Conservation (phyloP, 2,888 invertebrate genomes). For the Nomada ruficornis region DNA sequence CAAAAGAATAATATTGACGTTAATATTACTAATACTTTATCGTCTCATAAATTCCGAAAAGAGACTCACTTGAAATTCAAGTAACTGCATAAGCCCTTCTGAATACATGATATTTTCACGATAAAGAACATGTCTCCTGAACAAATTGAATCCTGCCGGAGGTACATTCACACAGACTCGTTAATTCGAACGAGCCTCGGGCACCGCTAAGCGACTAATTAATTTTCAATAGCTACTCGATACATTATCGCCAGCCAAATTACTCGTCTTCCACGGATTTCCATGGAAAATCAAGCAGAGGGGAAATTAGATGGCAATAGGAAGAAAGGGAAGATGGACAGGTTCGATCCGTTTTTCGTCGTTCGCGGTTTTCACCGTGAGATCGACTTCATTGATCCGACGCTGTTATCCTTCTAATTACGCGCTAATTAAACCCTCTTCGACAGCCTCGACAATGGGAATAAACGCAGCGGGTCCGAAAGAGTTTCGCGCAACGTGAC, state of each 20-base stretch:
- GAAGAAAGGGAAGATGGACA: not conserved
- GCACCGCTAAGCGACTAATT: constrained; percentile 4
- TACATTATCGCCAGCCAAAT: not conserved
- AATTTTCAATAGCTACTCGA: constrained; percentile 12
- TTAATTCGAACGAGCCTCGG: not conserved
- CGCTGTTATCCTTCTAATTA: constrained; percentile 20
- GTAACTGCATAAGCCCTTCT: no score
- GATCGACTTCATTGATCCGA: constrained; percentile 16
- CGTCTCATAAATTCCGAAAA: no score
- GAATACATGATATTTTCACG: not conserved
- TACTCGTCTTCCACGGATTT: not conserved
- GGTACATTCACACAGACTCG: constrained; percentile 1
- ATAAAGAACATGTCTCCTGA: not conserved
- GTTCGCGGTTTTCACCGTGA: not conserved
- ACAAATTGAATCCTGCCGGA: not conserved
- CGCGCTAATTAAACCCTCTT: constrained; percentile 26
- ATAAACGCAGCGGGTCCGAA: not conserved
- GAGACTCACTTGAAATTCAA: not conserved
- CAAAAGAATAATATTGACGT: no score
- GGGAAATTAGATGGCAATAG: no score
- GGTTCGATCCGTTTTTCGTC: not conserved
- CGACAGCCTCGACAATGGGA: not conserved
- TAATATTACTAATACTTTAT: no score
- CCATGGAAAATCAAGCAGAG: not conserved
- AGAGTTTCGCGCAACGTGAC: no score